phyloP scores from a whole-genome alignment of 2,113 vertebrate species.

The Micronycteris hirsuta region DNA sequence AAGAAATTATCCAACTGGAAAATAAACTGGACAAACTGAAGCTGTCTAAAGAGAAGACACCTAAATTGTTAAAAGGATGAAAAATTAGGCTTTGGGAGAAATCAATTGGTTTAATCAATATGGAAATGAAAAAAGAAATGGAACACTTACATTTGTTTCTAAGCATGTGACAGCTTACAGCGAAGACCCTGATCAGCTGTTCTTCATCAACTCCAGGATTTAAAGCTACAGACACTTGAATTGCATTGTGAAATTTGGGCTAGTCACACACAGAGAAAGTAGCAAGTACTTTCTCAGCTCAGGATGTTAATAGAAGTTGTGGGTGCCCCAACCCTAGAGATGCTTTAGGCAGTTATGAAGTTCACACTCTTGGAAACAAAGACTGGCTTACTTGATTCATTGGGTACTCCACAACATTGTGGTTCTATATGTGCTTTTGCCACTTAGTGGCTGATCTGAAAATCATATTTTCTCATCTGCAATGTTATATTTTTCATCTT shows the following conservation, averaged over 20 bases:
- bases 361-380: not conserved
- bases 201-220: not conserved
- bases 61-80: not conserved
- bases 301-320: not conserved
- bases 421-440: not conserved
- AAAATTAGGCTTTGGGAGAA: not conserved
- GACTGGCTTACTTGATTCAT: not conserved
- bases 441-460: not conserved
- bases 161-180: not conserved
- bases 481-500: not conserved
- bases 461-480: not conserved
- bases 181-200: not conserved
- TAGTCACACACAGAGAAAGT: not conserved
- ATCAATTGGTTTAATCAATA: not conserved
- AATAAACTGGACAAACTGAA: not conserved
- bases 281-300: not conserved
- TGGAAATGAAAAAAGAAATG: not conserved
- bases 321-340: not conserved
- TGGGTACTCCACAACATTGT: not conserved
- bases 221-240: not conserved
- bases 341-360: too few relatives aligned
- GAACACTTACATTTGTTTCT: not conserved
- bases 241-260: not conserved
- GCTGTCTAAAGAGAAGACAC: conserved; percentile 5
- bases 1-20: conserved; percentile 22